A percentile compares a stretch with the other conserved stretches of the same genome.
phyloP scores from a whole-genome alignment of 2,797 vertebrate genomes.

The Centroberyx gerrardi region DNA sequence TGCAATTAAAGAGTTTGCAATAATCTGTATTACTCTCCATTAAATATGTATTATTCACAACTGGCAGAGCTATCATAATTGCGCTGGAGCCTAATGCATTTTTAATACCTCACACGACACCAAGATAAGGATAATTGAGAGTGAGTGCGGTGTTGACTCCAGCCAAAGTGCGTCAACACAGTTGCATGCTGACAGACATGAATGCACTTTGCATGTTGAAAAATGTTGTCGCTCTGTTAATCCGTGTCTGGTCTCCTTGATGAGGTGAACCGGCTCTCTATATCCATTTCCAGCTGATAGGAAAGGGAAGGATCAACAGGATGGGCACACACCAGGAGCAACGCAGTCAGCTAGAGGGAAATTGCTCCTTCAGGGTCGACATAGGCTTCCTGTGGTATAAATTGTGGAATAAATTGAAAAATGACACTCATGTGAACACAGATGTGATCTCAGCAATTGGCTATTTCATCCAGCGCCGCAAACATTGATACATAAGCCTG shows the following conservation, averaged over 20 bases:
- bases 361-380: conserved; percentile 5
- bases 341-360: neutral
- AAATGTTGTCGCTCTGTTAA: conserved; percentile 35
- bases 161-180: conserved; percentile 54
- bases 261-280: conserved; percentile 29
- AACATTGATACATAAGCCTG: conserved; percentile 33
- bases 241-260: neutral
- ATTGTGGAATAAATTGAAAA: conserved; percentile 11
- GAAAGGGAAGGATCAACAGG: neutral
- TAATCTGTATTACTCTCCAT: conserved; percentile 64
- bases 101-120: conserved; percentile 73
- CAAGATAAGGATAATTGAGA: conserved; percentile 74
- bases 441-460: conserved; percentile 7
- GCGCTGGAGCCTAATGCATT: conserved; percentile 76
- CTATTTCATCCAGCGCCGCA: conserved; percentile 9
- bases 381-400: neutral
- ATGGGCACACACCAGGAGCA: conserved; percentile 1
- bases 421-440: conserved; percentile 18
- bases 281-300: conserved; percentile 17
- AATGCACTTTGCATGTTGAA: conserved; percentile 47
- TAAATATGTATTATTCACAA: conserved; percentile 82
- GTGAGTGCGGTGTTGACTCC: conserved; percentile 40
- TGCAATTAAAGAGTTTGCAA: conserved; percentile 76
- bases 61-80: conserved; percentile 70
- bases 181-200: conserved; percentile 41